Evolutionary conservation across 2,888 invertebrate species (phyloP).

Genomic region (Pristionchus fissidentatus): DNA sequence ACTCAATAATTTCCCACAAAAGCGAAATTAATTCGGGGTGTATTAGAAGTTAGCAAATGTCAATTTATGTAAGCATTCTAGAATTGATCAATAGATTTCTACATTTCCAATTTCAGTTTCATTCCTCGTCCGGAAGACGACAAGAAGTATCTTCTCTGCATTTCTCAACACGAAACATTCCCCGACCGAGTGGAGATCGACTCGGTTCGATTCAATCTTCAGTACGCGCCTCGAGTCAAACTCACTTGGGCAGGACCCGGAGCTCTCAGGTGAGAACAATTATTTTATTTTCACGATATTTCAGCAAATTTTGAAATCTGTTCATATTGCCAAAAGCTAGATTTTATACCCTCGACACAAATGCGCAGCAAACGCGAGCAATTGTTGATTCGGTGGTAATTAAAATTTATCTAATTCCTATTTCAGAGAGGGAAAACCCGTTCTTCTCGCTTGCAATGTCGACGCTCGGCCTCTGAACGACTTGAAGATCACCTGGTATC

Average conservation of each 20-base stretch:
- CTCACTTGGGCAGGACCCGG: constrained; percentile 63
- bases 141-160: constrained; percentile 64
- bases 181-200: constrained; percentile 63
- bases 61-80: too few relatives aligned
- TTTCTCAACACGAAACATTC: constrained; percentile 66
- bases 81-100: background rate
- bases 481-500: constrained; percentile 66
- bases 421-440: constrained; percentile 67
- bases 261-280: background rate
- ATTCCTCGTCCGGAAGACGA: constrained; percentile 65
- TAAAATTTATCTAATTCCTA: background rate
- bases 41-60: too few relatives aligned
- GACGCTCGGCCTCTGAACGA: constrained; percentile 71
- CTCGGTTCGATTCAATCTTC: constrained; percentile 63
- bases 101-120: constrained; percentile 54
- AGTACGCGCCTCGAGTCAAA: constrained; percentile 68
- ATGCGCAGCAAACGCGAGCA: background rate
- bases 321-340: too few relatives aligned
- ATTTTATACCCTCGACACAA: too few relatives aligned
- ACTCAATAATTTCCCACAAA: too few relatives aligned
- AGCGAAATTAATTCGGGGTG: too few relatives aligned
- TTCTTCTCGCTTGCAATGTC: constrained; percentile 68
- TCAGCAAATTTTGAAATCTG: background rate
- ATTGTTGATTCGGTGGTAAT: background rate
- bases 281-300: background rate